Conservation (phyloP, 2,888 invertebrate species). For the Toxonevra muliebris region DNA sequence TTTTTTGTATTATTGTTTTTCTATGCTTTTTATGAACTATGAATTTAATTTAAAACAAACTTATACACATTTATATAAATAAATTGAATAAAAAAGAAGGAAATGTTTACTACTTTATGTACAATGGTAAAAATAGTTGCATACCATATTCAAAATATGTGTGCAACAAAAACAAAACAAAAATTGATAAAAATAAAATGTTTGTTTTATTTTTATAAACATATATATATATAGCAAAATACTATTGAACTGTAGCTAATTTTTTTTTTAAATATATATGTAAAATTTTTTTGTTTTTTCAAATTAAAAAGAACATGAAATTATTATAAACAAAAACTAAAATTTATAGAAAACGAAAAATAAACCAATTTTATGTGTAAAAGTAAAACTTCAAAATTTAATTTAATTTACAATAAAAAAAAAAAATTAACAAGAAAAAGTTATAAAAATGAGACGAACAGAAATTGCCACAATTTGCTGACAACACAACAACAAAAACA, state of each 20-base stretch:
- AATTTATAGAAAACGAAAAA: slow-evolving; percentile 30
- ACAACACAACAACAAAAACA: not conserved
- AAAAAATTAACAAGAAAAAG: slow-evolving; percentile 24
- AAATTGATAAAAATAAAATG: not conserved
- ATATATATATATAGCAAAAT: slow-evolving; percentile 26
- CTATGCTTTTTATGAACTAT: too few species aligned
- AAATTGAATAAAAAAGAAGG: too few species aligned
- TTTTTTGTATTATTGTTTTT: too few species aligned
- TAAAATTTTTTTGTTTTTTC: slow-evolving; percentile 3
- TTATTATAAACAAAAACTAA: slow-evolving; percentile 11
- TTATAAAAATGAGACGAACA: slow-evolving; percentile 1
- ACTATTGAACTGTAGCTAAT: too few species aligned
- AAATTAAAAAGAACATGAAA: not conserved
- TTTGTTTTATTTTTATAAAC: slow-evolving; percentile 32
- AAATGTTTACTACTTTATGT: too few species aligned
- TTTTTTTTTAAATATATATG: not conserved
- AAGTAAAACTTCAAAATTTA: slow-evolving; percentile 48
- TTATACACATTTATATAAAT: too few species aligned
- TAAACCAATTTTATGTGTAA: not conserved
- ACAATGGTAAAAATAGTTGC: too few species aligned
- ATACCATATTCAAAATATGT: too few species aligned
- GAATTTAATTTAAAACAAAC: too few species aligned
- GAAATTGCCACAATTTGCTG: slow-evolving; percentile 8
- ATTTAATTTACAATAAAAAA: slow-evolving; percentile 33
- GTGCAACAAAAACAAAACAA: too few species aligned